Evolutionary conservation across 2,888 invertebrate species (phyloP).

Genomic region (Hypsopygia costalis): DNA sequence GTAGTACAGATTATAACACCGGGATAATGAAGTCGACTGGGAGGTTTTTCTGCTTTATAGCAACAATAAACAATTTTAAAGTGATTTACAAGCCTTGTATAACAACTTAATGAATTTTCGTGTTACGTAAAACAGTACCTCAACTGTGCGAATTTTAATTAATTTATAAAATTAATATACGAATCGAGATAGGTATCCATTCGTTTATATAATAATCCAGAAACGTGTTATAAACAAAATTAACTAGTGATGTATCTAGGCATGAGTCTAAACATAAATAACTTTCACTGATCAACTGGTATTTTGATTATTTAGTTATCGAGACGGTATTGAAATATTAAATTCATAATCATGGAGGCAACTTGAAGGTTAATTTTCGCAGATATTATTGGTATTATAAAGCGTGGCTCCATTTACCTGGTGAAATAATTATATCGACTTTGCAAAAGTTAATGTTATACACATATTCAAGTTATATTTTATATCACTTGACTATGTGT

Average conservation of each 20-base stretch:
- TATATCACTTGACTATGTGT: too few species aligned
- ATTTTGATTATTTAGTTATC: not conserved
- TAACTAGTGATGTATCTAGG: not conserved
- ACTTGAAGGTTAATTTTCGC: too few species aligned
- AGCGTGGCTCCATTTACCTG: too few species aligned
- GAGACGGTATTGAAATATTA: not conserved
- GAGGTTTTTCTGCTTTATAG: conserved; percentile 14
- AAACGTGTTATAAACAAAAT: not conserved
- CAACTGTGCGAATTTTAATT: conserved; percentile 18
- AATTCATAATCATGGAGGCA: not conserved
- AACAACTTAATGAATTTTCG: conserved; percentile 23
- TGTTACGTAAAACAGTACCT: conserved; percentile 21
- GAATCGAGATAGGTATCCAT: conserved; percentile 8
- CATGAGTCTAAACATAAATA: conserved; percentile 7
- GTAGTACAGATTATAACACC: not conserved
- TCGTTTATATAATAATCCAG: conserved; percentile 7
- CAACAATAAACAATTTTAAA: conserved; percentile 24
- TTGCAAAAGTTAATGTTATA: too few species aligned
- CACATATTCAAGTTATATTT: too few species aligned
- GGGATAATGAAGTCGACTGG: conserved; percentile 6
- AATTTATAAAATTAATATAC: conserved; percentile 17
- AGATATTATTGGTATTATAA: too few species aligned
- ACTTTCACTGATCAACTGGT: conserved; percentile 12
- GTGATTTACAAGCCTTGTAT: conserved; percentile 22
- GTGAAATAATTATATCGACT: too few species aligned